phyloP scores from a whole-genome alignment of 2,888 invertebrate species.

The Invenusta paracnida region DNA sequence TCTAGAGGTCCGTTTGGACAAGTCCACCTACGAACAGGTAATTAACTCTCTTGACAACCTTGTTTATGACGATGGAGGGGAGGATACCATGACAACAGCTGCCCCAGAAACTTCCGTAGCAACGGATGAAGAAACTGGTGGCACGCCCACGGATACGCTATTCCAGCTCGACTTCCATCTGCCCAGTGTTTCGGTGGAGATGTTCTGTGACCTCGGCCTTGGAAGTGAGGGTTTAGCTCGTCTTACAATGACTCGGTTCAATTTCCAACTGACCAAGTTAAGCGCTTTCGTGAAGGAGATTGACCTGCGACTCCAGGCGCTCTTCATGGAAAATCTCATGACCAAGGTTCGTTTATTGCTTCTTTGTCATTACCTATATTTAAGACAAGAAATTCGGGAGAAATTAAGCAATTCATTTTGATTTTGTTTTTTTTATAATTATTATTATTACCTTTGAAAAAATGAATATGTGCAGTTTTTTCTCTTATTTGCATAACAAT shows the following conservation, averaged over 20 bases:
- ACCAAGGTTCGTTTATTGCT: not conserved
- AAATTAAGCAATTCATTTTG: not conserved
- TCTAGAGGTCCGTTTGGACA: conserved; percentile 61
- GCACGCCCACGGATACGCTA: not conserved
- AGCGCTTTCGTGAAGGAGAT: conserved; percentile 71
- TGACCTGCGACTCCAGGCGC: conserved; percentile 65
- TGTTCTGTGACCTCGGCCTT: conserved; percentile 57
- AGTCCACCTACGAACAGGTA: conserved; percentile 82
- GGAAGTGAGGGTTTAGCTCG: conserved; percentile 68
- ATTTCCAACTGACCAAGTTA: conserved; percentile 70
- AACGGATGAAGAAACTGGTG: not conserved
- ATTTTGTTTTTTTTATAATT: too few species aligned
- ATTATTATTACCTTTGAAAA: too few species aligned
- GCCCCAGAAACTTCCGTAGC: not conserved
- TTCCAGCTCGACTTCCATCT: conserved; percentile 39
- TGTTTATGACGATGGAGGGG: conserved; percentile 42
- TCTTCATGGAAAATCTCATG: not conserved
- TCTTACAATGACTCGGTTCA: conserved; percentile 76
- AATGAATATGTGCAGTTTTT: too few species aligned
- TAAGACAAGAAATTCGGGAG: not conserved
- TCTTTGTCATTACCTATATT: not conserved
- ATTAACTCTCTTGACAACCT: conserved; percentile 62
- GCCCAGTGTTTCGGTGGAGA: conserved; percentile 50
- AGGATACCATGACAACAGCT: not conserved
- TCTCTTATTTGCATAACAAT: too few species aligned